These are phyloP conservation scores for Halcyon malimbica DNA, from an alignment of 2,113 vertebrate species.

Conservation along the genomic window DNA sequence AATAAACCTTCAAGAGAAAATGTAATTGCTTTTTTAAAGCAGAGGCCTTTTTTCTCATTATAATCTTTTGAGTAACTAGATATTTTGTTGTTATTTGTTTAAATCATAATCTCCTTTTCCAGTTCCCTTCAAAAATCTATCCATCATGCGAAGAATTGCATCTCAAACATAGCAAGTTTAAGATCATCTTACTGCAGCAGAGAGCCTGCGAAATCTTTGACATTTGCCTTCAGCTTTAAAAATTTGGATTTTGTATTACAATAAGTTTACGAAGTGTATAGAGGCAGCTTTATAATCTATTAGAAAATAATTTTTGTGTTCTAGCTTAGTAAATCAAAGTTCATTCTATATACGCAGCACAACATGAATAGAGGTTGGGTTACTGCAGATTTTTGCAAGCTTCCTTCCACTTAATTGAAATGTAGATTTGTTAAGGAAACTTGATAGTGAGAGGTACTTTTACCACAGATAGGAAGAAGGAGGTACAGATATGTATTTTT, in stretches of 20 bases:
- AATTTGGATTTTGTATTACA: not conserved
- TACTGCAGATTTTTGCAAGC: not conserved
- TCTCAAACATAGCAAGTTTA: not conserved
- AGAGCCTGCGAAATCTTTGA: not conserved
- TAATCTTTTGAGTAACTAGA: not conserved
- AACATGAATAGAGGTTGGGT: not conserved
- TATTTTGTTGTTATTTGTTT: not conserved
- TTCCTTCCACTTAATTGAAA: not conserved
- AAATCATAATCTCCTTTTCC: not conserved
- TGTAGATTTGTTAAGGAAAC: not conserved
- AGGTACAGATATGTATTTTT: not conserved
- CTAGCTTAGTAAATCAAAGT: not conserved
- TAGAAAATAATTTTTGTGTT: not conserved
- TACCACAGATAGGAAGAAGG: not conserved
- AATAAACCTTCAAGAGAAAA: not conserved
- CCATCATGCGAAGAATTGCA: not conserved
- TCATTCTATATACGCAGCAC: not conserved
- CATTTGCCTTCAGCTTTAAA: not conserved
- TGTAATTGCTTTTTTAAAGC: not conserved
- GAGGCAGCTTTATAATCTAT: not conserved
- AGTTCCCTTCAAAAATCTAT: not conserved
- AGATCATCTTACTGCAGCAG: not conserved
- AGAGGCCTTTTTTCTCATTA: not conserved
- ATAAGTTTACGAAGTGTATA: not conserved
- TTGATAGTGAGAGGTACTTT: not conserved